Evolutionary conservation across 2,797 vertebrate genomes (phyloP).

Genomic region (Petrocephalus sullivani): DNA sequence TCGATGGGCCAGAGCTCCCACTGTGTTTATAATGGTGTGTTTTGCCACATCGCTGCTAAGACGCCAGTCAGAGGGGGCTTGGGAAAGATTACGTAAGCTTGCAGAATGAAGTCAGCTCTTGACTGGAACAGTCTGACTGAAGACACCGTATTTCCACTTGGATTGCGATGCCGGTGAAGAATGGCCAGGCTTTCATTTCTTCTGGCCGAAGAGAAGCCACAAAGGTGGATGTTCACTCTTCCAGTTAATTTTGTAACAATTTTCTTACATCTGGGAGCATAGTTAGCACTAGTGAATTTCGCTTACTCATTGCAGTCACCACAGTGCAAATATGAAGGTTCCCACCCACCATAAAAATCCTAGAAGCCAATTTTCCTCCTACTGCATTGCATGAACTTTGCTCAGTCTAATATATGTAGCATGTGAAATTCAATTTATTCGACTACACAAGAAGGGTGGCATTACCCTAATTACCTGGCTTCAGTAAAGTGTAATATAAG

Average conservation of each 20-base stretch:
- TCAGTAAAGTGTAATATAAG: not conserved
- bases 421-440: not conserved
- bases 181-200: not conserved
- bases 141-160: not conserved
- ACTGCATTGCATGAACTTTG: not conserved
- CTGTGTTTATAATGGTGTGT: not conserved
- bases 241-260: not conserved
- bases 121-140: not conserved
- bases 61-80: not conserved
- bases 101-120: constrained; percentile 10
- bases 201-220: not conserved
- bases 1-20: not conserved
- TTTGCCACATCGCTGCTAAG: not conserved
- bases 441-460: not conserved
- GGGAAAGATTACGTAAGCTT: constrained; percentile 1
- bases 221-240: not conserved
- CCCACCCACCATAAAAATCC: not conserved
- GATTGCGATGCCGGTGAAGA: not conserved
- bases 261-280: not conserved
- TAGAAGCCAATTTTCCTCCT: not conserved
- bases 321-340: not conserved
- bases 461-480: not conserved
- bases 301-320: not conserved
- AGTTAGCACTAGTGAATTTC: not conserved
- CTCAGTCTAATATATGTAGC: not conserved